Evolutionary conservation across 1,140 invertebrate species (phyloP), one percentile per base, ranked within the genome.

Genomic region (Cyrtorhinus lividipennis): DNA sequence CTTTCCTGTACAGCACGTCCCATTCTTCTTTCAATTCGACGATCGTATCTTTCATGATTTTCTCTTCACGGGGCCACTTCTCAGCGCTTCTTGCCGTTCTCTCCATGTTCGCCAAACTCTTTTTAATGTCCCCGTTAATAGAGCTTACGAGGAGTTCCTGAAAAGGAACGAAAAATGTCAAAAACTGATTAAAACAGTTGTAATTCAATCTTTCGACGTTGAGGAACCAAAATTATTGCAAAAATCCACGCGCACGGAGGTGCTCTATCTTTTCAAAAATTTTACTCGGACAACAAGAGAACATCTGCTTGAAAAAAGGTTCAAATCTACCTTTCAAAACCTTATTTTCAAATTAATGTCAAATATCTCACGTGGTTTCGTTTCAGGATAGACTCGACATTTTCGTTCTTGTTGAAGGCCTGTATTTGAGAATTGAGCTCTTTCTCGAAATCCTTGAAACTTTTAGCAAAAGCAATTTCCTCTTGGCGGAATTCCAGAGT

Each of bases 401-500:
- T 84, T 68, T 92, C 87, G 69, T 90, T 89, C 68, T 86, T 86
- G 67, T 85, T 88, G 44, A 95, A 83, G 0, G 88, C 83, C 72
- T 92, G 85, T 67, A 93, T 85, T 70, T 94, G 87, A 38, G 84
- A 78, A 64, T 82, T 84, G n/a, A 94, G 80, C 72, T 94, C 88
- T 69, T 87, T 87, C 71, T 96, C 90, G 62, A 95, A 87, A 67
- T 92, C 88, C 68, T 91, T 88, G 26, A 95, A 75, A 65, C 87
- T 87, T 62, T 91, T 84, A 60, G 83, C 79, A 73, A 95, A 94
- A 1, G 86, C 83, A 15, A 85, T 81, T 73, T 95, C 90, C 64
- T 93, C 87, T 2, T 93, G 72, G 15, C 84, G 75, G 73, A 95
- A 95, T 74, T 97, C 92, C n/a, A 95, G 76, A 66, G 84, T 81